These are phyloP conservation scores for Girardia tigrina DNA, from an alignment of 2,888 invertebrate genomes.

Conservation along the genomic window DNA sequence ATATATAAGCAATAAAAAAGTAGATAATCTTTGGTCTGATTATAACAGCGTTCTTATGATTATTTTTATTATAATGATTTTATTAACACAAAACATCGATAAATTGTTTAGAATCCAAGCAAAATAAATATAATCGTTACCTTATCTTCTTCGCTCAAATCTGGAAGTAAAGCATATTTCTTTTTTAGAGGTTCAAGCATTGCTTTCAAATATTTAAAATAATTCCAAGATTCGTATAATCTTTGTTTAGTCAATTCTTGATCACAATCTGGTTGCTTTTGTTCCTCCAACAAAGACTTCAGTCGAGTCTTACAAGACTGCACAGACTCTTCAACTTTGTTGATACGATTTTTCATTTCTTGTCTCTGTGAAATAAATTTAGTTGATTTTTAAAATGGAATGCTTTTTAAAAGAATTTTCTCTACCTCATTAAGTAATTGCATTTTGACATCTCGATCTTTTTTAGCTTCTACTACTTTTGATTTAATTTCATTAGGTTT, in stretches of 20 bases:
- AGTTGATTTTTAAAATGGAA: not conserved
- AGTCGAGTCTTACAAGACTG: not conserved
- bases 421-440: not conserved
- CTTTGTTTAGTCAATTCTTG: not conserved
- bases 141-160: not conserved
- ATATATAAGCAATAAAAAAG: too few species aligned
- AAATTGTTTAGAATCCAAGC: too few species aligned
- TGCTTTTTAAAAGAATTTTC: not conserved
- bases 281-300: not conserved
- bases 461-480: not conserved
- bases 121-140: too few species aligned
- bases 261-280: slow-evolving; percentile 18
- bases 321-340: not conserved
- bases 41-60: too few species aligned
- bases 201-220: not conserved
- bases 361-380: not conserved
- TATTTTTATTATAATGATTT: too few species aligned
- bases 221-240: not conserved
- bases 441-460: not conserved
- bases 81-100: too few species aligned
- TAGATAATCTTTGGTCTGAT: too few species aligned
- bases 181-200: not conserved
- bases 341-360: not conserved
- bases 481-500: not conserved
- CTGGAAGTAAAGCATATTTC: not conserved